Base-by-base conservation (phyloP, 2,888 invertebrate species). In the Crioceris asparagi region DNA sequence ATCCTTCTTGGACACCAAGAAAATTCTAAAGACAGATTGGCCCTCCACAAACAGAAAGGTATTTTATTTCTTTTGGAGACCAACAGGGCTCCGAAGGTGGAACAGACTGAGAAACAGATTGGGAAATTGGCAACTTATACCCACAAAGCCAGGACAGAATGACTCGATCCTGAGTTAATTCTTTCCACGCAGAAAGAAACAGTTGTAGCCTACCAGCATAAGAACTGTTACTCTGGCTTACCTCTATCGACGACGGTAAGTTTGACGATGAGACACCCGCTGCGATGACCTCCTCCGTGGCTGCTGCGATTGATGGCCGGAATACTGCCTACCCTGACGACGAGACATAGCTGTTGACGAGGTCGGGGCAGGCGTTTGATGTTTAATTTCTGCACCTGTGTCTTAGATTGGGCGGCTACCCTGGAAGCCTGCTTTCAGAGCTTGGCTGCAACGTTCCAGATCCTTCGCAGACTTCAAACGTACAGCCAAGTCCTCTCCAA, bases 401-500 rank as follows among this genome's bases (percentile, higher is more conserved):
- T n/a, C n/a, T n/a, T n/a, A n/a, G n/a, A n/a, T n/a, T n/a, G n/a
- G n/a, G n/a, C n/a, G n/a, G n/a, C n/a, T 29, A 15, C 16, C n/a
- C 16, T 29, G 12, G 8, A 11, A 2, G 12, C 16, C 16, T 5
- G 45, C 26, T 25, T 39, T 39, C 10, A 36, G 31, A n/a, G 35
- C 39, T 31, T 21, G 25, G 10, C 39, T 23, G 27, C 26, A 4
- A 14, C 17, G 8, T 16, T 41, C 38, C 11, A 41, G 17, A 11
- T 25, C 32, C 32, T 32, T 41, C 17, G 32, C 17, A 4, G 39
- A 18, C 26, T 27, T 39, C 10, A 39, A 10, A 12, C 39, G 31
- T n/a, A 32, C 39, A 5, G 27, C 41, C 3, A 42, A 27, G 25
- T 39, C 27, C 14, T 36, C 15, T 15, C 42, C 42, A 27, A 39